Evolutionary conservation across 2,888 invertebrate species (phyloP).

Genomic region (Alentia gelatinosa): DNA sequence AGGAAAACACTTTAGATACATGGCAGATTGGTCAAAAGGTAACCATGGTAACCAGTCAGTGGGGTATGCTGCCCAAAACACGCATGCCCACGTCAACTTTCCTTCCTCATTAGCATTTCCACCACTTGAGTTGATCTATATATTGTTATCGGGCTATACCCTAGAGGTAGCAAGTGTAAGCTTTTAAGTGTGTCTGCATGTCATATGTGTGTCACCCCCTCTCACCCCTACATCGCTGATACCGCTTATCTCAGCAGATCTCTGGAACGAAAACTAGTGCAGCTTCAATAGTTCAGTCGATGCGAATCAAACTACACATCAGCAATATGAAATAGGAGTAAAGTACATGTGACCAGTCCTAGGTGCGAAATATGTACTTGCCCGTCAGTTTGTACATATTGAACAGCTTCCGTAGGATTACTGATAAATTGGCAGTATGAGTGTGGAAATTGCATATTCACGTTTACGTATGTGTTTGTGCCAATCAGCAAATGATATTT

Average conservation of each 20-base stretch:
- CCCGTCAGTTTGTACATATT: too few relatives aligned
- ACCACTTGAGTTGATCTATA: background rate
- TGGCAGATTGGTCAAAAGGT: slow-evolving; percentile 53
- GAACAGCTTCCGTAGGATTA: too few relatives aligned
- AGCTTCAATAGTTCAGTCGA: too few relatives aligned
- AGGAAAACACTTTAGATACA: slow-evolving; percentile 48
- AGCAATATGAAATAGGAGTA: too few relatives aligned
- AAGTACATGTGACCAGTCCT: too few relatives aligned
- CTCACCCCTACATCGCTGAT: background rate
- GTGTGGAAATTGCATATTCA: too few relatives aligned
- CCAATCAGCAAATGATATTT: too few relatives aligned
- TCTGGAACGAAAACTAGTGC: background rate
- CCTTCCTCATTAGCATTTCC: background rate
- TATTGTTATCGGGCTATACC: background rate
- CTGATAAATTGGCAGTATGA: too few relatives aligned
- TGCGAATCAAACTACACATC: too few relatives aligned
- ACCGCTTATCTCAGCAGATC: background rate
- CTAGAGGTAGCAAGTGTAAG: background rate
- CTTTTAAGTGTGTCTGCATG: slow-evolving; percentile 21
- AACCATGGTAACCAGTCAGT: slow-evolving; percentile 33
- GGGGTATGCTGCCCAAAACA: slow-evolving; percentile 1
- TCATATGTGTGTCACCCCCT: background rate
- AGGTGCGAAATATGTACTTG: too few relatives aligned
- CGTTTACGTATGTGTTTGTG: too few relatives aligned
- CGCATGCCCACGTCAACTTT: background rate